phyloP scores from a whole-genome alignment of 2,888 invertebrate species.

The Vesta saturnalis region DNA sequence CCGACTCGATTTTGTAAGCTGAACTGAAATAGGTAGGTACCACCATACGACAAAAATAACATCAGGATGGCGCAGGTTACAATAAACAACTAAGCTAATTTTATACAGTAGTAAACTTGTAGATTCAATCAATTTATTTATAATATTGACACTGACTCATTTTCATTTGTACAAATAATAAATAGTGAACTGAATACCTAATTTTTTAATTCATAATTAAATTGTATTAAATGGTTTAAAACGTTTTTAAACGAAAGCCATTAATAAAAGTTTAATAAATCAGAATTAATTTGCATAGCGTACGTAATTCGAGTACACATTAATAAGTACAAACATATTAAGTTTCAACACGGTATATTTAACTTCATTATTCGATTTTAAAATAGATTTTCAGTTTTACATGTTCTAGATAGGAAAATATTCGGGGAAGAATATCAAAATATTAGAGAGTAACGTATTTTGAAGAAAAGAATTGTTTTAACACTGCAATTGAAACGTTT shows the following conservation, averaged over 20 bases:
- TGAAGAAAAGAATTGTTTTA: too few relatives aligned
- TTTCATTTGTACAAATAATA: too few relatives aligned
- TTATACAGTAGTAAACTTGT: slow-evolving; percentile 23
- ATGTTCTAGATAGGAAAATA: background rate
- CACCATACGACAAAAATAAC: slow-evolving; percentile 54
- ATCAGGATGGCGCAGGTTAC: slow-evolving; percentile 49
- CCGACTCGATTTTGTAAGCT: slow-evolving; percentile 53
- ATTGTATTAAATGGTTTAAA: too few relatives aligned
- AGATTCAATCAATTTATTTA: background rate
- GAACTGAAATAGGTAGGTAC: slow-evolving; percentile 50
- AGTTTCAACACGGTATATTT: slow-evolving; percentile 35
- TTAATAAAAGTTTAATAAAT: too few relatives aligned
- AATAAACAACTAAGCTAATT: slow-evolving; percentile 40
- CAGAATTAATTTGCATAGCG: too few relatives aligned
- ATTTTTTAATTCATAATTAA: too few relatives aligned
- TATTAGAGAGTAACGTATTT: too few relatives aligned
- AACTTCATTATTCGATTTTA: slow-evolving; percentile 35
- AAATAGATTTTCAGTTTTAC: slow-evolving; percentile 27
- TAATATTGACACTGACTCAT: background rate
- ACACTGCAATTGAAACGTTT: too few relatives aligned
- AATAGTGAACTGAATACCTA: too few relatives aligned
- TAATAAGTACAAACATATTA: background rate
- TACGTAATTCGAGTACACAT: background rate
- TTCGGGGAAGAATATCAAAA: too few relatives aligned
- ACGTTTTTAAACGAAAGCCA: too few relatives aligned